Base-by-base conservation (phyloP, 2,113 vertebrate genomes). In the Mustelus asterias region DNA sequence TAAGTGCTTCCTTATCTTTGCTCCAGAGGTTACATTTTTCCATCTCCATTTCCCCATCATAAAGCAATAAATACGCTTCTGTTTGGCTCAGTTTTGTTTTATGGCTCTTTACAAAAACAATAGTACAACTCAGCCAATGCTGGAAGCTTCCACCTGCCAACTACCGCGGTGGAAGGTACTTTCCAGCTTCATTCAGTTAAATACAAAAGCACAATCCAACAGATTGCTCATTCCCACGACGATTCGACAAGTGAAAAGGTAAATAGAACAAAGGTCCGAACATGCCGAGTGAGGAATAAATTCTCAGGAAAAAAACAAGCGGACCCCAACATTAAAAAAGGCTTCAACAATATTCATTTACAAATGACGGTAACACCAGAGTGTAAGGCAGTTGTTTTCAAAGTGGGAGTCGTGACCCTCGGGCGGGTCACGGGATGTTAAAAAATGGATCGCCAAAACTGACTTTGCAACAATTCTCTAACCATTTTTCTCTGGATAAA, bases 91-190 rank as follows among this genome's bases (percentile, higher is more conserved):
- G 14, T 16, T 67, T 70, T 4, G 48, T 54, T 95, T 72, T 72
- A 72, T 72, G 44, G n/a, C 24, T 29, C 70, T 95, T 72, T 48
- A 48, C 37, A 95, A 48, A 95, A 69, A 95, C 93, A 95, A 65
- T 29, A 72, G 67, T 72, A 72, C 93, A 48, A 72, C 93, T 72
- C 67, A 67, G 63, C 11, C 93, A 94, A 20, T n/a, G n/a, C 20
- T 94, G 63, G 92, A 94, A 69, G 69, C 69, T 94, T 44, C 14
- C 24, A 67, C 10, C 44, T 26, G 37, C 65, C 92, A 94, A 94
- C 92, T 41, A 94, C 20, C n/a, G 72, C 26, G 67, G 63, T 69
- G 20, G 58, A 93, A 93, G 48, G 60, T 48, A 95, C 37, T 48
- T 72, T 95, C 22, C 37, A 48, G 10, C 20, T 70, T 26, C 93